These are phyloP conservation scores for Pristionchus exspectatus DNA, from an alignment of 2,888 invertebrate species.

Conservation along the genomic window DNA sequence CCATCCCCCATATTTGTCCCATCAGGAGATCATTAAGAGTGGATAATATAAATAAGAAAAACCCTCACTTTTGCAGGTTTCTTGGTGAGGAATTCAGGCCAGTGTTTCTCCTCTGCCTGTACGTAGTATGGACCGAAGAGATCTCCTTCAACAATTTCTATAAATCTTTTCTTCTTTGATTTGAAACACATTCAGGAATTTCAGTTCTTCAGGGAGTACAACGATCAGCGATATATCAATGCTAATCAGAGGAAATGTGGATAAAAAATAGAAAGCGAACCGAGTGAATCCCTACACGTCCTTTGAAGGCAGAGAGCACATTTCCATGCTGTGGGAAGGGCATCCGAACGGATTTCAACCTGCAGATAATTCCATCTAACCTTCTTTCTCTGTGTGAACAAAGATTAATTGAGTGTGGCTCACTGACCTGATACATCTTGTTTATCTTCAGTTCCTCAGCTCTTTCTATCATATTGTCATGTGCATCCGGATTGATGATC, in stretches of 20 bases:
- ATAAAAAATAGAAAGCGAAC: neutral
- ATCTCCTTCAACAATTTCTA: slow-evolving; percentile 43
- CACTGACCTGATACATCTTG: slow-evolving; percentile 61
- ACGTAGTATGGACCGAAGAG: slow-evolving; percentile 66
- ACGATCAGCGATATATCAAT: neutral
- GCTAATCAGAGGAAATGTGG: neutral
- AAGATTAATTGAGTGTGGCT: neutral
- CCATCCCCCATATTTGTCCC: too few species aligned
- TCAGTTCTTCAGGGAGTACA: too few species aligned
- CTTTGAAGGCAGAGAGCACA: slow-evolving; percentile 62
- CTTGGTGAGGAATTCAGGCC: slow-evolving; percentile 63
- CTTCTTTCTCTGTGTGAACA: neutral
- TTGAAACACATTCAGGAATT: neutral
- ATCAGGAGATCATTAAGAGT: neutral
- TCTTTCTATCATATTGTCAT: slow-evolving; percentile 59
- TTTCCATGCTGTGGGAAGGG: slow-evolving; percentile 50
- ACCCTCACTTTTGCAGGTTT: slow-evolving; percentile 57
- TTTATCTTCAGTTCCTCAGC: slow-evolving; percentile 61
- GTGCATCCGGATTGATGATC: slow-evolving; percentile 61
- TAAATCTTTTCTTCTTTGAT: neutral
- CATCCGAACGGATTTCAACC: slow-evolving; percentile 55
- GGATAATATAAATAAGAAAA: neutral
- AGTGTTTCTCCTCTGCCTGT: slow-evolving; percentile 56
- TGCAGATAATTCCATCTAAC: neutral
- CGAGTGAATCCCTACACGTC: slow-evolving; percentile 54